These are phyloP conservation scores for Labeo catla DNA, from an alignment of 2,113 vertebrate genomes.

Conservation along the genomic window DNA sequence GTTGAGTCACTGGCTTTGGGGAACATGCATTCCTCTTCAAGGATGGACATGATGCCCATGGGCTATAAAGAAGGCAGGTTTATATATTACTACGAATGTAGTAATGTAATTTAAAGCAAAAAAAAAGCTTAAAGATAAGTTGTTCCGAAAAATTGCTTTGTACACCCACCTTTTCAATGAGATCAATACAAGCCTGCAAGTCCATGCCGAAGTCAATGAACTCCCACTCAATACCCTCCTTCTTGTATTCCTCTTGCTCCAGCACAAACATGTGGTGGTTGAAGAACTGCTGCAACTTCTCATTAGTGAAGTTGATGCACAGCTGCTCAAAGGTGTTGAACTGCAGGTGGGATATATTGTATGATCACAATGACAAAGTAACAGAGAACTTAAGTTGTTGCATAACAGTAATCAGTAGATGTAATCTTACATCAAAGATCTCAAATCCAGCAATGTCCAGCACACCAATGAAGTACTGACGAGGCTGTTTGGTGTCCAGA, in stretches of 20 bases:
- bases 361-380: too few species aligned
- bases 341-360: conserved; percentile 60
- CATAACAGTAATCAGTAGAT: not conserved
- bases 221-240: conserved; percentile 85
- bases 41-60: conserved; percentile 76
- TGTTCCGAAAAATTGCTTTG: too few species aligned
- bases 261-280: conserved; percentile 85
- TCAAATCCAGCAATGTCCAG: conserved; percentile 85
- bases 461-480: conserved; percentile 89
- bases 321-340: conserved; percentile 87
- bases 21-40: conserved; percentile 79
- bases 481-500: conserved; percentile 83
- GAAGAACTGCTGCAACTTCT: conserved; percentile 89
- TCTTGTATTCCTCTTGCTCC: conserved; percentile 89
- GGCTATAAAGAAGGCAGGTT: too few species aligned
- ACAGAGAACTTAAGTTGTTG: too few species aligned
- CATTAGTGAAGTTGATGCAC: conserved; percentile 88
- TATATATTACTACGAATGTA: too few species aligned
- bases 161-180: conserved; percentile 67
- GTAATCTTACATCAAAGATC: conserved; percentile 79
- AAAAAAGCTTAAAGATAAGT: too few species aligned
- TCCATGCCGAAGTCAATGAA: conserved; percentile 92
- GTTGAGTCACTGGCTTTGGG: conserved; percentile 80
- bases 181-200: conserved; percentile 70
- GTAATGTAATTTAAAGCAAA: too few species aligned